phyloP scores from a whole-genome alignment of 2,797 vertebrate species.

The Poecilia gillii region DNA sequence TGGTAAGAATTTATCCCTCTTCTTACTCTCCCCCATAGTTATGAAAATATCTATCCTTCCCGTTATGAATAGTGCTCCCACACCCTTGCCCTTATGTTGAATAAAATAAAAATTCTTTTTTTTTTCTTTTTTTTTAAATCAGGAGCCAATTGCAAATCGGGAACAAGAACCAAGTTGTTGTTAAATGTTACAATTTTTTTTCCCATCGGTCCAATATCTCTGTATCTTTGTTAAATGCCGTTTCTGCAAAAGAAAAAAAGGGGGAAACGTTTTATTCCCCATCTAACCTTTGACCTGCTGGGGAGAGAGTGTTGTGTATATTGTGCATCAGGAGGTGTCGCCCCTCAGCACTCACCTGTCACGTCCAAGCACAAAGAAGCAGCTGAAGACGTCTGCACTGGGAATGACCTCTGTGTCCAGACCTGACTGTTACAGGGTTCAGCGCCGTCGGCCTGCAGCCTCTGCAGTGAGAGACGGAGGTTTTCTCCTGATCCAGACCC shows the following conservation, averaged over 20 bases:
- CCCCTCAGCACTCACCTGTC: background rate
- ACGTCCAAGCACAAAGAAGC: conserved; percentile 36
- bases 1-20: conserved; percentile 51
- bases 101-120: conserved; percentile 33
- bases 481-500: background rate
- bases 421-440: conserved; percentile 54
- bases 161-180: conserved; percentile 25
- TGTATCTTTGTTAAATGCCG: background rate
- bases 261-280: conserved; percentile 1
- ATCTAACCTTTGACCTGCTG: conserved; percentile 19
- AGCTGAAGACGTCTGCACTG: conserved; percentile 25
- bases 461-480: conserved; percentile 35
- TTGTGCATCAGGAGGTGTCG: conserved; percentile 38
- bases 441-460: conserved; percentile 38
- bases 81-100: conserved; percentile 42
- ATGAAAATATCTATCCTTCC: conserved; percentile 66
- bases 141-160: conserved; percentile 37
- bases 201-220: conserved; percentile 30
- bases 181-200: conserved; percentile 28
- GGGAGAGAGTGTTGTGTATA: conserved; percentile 57
- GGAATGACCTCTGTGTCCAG: conserved; percentile 26
- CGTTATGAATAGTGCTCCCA: conserved; percentile 64
- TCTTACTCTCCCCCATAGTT: conserved; percentile 48
- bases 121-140: conserved; percentile 47
- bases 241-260: conserved; percentile 7